A percentile compares a stretch with the other conserved stretches of the same genome.
phyloP scores from a whole-genome alignment of 2,113 vertebrate genomes.

The Oncorhynchus tshawytscha region DNA sequence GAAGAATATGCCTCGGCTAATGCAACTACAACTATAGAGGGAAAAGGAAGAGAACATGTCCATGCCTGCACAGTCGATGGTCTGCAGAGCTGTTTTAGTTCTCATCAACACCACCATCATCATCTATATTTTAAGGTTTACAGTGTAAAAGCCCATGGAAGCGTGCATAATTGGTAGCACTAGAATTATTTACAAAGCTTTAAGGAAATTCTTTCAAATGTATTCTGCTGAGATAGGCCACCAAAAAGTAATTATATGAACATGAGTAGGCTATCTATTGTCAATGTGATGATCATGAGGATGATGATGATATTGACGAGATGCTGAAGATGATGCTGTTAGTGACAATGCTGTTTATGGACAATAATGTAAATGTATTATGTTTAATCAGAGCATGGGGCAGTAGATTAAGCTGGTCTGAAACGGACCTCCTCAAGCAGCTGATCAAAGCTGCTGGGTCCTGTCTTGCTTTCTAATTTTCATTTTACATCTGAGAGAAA shows the following conservation, averaged over 20 bases:
- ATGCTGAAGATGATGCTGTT: not conserved
- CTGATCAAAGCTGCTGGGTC: constrained; percentile 26
- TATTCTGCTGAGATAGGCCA: not conserved
- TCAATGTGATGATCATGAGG: not conserved
- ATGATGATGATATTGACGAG: not conserved
- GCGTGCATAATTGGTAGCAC: constrained; percentile 14
- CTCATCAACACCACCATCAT: not conserved
- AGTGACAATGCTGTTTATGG: not conserved
- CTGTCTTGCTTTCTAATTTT: not conserved
- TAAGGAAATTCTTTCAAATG: not conserved
- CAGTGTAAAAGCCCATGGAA: constrained; percentile 5
- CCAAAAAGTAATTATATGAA: not conserved
- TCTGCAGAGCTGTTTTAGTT: not conserved
- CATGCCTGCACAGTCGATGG: not conserved
- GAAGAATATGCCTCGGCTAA: too few species aligned
- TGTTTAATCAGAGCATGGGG: too few species aligned
- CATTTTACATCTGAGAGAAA: not conserved
- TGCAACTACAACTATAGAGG: not conserved
- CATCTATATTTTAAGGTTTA: constrained; percentile 14
- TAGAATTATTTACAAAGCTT: constrained; percentile 14
- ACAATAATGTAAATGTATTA: not conserved
- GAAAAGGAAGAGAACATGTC: not conserved
- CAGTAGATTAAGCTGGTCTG: constrained; percentile 61
- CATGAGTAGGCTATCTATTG: not conserved
- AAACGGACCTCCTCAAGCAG: constrained; percentile 33